A percentile compares a stretch with the other conserved stretches of the same genome.
These are phyloP conservation scores for Amblyopsis rosae DNA, from an alignment of 2,113 vertebrate species.

Conservation along the genomic window DNA sequence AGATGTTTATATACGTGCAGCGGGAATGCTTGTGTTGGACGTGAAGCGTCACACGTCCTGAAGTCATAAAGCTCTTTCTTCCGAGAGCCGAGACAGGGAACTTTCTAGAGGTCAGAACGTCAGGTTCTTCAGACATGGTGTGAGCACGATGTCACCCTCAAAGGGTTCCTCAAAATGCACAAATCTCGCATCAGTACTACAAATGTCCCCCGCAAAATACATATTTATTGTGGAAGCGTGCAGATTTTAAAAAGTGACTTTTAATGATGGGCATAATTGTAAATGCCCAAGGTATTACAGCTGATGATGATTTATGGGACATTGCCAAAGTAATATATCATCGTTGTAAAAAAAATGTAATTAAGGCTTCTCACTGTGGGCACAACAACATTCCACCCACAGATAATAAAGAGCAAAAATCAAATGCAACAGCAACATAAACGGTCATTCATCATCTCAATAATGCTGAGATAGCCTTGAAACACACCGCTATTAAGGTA, in stretches of 20 bases:
- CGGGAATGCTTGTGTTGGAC: conserved; percentile 43
- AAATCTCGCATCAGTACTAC: not conserved
- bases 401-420: not conserved
- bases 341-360: not conserved
- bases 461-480: conserved; percentile 40
- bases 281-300: too few species aligned
- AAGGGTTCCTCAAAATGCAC: not conserved
- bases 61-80: conserved; percentile 35
- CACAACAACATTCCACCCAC: not conserved
- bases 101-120: conserved; percentile 18
- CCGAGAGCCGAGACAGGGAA: conserved; percentile 2
- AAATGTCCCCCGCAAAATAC: not conserved
- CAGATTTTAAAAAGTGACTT: too few species aligned
- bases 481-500: conserved; percentile 27
- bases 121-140: not conserved
- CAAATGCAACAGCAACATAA: not conserved
- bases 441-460: conserved; percentile 46
- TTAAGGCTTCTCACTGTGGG: not conserved
- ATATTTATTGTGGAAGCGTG: not conserved
- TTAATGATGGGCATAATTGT: too few species aligned
- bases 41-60: conserved; percentile 18
- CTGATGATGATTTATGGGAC: not conserved
- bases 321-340: not conserved
- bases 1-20: conserved; percentile 76
- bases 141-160: too few species aligned